These are phyloP conservation scores for Bilobella aurantiaca DNA, from an alignment of 1,140 invertebrate species.

Conservation along the genomic window DNA sequence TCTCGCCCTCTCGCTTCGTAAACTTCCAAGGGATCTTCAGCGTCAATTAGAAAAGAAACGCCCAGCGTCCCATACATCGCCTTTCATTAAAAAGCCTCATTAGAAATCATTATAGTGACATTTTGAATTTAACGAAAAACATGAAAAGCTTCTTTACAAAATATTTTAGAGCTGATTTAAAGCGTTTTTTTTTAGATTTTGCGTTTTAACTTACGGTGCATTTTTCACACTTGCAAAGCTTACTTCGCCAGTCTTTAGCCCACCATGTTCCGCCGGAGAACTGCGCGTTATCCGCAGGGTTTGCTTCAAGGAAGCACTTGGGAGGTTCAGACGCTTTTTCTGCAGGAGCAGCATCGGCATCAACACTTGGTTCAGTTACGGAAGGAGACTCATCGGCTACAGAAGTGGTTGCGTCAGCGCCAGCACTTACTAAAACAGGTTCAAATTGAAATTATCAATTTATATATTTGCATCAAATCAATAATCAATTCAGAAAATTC, in stretches of 20 bases:
- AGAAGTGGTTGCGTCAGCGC: too few species aligned
- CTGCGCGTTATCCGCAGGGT: too few species aligned
- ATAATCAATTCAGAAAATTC: too few species aligned
- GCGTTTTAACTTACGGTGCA: conserved; percentile 40
- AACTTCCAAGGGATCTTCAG: conserved; percentile 68
- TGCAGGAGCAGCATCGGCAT: background rate
- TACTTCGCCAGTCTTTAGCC: conserved; percentile 58
- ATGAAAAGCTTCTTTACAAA: background rate
- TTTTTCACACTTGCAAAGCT: conserved; percentile 52
- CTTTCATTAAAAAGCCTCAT: conserved; percentile 38
- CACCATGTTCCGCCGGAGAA: conserved; percentile 48
- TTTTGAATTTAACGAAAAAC: too few species aligned
- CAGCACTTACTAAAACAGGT: too few species aligned
- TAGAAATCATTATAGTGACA: too few species aligned
- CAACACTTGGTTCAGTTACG: background rate
- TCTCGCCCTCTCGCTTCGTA: conserved; percentile 73
- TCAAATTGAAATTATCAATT: too few species aligned
- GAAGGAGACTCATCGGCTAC: background rate
- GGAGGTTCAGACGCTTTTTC: background rate
- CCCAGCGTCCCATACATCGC: conserved; percentile 56
- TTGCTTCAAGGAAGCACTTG: background rate
- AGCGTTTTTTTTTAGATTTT: background rate
- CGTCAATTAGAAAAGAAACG: conserved; percentile 63
- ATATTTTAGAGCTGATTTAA: background rate
- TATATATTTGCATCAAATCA: too few species aligned